Base-by-base conservation (phyloP, 2,888 invertebrate species). In the Gymnocheta viridis region DNA sequence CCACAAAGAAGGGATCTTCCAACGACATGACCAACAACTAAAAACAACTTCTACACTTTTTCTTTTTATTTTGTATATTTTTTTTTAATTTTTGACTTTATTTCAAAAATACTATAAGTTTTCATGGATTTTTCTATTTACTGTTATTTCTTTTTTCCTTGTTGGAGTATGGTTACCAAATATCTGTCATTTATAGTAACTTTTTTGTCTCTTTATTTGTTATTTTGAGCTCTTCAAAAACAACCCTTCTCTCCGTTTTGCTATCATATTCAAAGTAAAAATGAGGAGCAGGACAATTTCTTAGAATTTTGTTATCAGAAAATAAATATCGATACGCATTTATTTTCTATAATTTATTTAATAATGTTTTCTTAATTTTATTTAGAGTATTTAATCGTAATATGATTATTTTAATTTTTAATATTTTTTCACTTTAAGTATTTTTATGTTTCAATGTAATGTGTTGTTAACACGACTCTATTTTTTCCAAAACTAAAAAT, bases 1-100 rank as follows among this genome's bases (percentile, higher is more conserved):
- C 98, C 93, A 98, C 98, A 95, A 98, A 98, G 94, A 98, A 98
- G 87, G 98, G 98, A 94, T 98, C 98, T 94, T 98, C 98, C 93
- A 98, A 95, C 95, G 98, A 97, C 98, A 98, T 98, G 95, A 95
- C 96, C 95, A 93, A 81, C 22, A 54, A 54, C 60, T 81, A 29
- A 51, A 32, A 32, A 54, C 29, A 19, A 51, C 66, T 60, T 76
- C 17, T 77, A 72, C n/a, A 41, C 60, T 49, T 66, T 74, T 77
- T 60, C 54, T 17, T 78, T 78, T 74, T 58, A 58, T 60, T 77
- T 62, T 2, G 17, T 41, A 56, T 44, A n/a, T 58, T 49, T 27
- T 29, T 49, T 74, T 19, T 24, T 41, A n/a, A 49, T 60, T 77
- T 81, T 72, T 54, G 17, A 58, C n/a, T 72, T 74, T 54, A 66